phyloP scores from a whole-genome alignment of 1,140 invertebrate genomes.

The Galendromus occidentalis region DNA sequence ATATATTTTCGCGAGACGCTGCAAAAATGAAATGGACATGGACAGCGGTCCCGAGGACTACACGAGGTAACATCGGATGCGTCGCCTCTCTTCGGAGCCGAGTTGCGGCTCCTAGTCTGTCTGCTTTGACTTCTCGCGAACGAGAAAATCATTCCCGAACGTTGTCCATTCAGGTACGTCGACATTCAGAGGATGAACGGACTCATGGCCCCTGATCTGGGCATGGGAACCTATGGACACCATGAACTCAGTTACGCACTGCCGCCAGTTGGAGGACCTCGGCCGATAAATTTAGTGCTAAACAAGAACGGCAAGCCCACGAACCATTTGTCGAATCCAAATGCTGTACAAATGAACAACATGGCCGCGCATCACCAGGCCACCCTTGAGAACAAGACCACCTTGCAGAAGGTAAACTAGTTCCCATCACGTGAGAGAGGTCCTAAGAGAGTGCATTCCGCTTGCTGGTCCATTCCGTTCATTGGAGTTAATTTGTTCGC shows the following conservation, averaged over 20 bases:
- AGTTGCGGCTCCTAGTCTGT: too few relatives aligned
- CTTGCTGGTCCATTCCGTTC: neutral
- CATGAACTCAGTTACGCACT: neutral
- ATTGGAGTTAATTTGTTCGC: neutral
- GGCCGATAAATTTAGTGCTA: neutral
- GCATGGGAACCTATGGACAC: slow-evolving; percentile 10
- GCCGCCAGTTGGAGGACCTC: neutral
- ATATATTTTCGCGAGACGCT: slow-evolving; percentile 57
- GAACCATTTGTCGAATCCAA: slow-evolving; percentile 6
- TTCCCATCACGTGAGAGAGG: neutral
- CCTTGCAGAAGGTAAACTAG: slow-evolving; percentile 7
- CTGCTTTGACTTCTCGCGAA: too few relatives aligned
- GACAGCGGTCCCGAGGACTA: slow-evolving; percentile 7
- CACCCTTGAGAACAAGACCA: slow-evolving; percentile 8
- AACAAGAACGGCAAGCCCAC: slow-evolving; percentile 7
- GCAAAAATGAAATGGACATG: slow-evolving; percentile 40
- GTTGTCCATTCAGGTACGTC: neutral
- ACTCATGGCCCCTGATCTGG: slow-evolving; percentile 5
- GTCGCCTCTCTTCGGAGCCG: too few relatives aligned
- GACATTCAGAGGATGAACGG: slow-evolving; percentile 6
- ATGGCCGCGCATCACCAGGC: neutral
- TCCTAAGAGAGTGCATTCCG: too few relatives aligned
- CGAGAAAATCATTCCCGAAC: too few relatives aligned
- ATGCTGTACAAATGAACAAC: slow-evolving; percentile 10
- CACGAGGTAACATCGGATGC: neutral